These are phyloP conservation scores for Caenorhabditis macrosperma DNA, from an alignment of 2,888 invertebrate genomes.

Conservation along the genomic window DNA sequence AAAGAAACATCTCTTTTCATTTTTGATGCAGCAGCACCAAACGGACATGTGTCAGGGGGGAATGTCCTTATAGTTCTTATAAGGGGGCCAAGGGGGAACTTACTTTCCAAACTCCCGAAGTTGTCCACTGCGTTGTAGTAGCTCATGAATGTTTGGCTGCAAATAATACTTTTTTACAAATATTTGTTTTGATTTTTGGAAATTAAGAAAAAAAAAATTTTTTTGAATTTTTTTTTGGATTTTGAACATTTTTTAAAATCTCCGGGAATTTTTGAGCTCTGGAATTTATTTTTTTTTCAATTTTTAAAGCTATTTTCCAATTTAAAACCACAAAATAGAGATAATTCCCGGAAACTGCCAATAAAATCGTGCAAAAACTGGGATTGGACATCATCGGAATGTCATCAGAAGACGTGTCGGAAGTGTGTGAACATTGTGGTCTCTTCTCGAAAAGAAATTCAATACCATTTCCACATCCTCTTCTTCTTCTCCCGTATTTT, in stretches of 20 bases:
- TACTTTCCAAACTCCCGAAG: conserved; percentile 55
- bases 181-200: neutral
- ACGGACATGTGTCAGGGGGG: too few species aligned
- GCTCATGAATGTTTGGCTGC: conserved; percentile 51
- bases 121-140: conserved; percentile 58
- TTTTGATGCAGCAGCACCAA: too few species aligned
- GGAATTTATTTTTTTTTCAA: too few species aligned
- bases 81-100: conserved; percentile 24
- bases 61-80: too few species aligned
- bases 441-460: conserved; percentile 7
- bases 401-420: conserved; percentile 4
- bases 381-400: neutral
- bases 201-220: too few species aligned
- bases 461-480: neutral
- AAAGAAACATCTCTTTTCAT: too few species aligned
- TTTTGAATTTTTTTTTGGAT: too few species aligned
- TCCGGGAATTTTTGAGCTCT: too few species aligned
- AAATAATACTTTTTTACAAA: conserved; percentile 11
- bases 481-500: neutral
- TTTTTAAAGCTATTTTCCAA: neutral
- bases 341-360: neutral
- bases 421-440: conserved; percentile 36
- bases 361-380: conserved; percentile 3
- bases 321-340: neutral
- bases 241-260: too few species aligned